These are phyloP conservation scores for Zootoca vivipara DNA, from an alignment of 2,113 vertebrate genomes.

Conservation along the genomic window DNA sequence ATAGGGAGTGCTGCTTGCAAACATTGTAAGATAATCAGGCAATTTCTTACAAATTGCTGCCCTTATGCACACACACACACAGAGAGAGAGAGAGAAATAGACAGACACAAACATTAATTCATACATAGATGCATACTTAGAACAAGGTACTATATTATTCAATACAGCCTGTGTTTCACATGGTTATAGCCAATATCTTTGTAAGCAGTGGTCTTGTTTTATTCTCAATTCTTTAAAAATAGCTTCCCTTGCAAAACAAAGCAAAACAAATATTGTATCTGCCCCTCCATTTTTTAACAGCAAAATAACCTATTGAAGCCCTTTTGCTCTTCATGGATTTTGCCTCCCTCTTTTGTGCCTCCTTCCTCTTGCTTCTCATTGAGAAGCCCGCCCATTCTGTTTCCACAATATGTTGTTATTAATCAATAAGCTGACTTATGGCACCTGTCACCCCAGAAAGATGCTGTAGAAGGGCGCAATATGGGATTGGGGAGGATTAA, in stretches of 20 bases:
- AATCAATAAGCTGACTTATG: conserved; percentile 43
- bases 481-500: conserved; percentile 37
- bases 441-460: conserved; percentile 35
- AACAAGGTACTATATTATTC: background rate
- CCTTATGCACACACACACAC: background rate
- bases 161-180: conserved; percentile 2
- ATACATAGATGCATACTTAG: too few species aligned
- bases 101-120: too few species aligned
- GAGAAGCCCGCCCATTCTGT: conserved; percentile 20
- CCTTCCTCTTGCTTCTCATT: conserved; percentile 7
- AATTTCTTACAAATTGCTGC: conserved; percentile 26
- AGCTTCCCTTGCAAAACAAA: conserved; percentile 5
- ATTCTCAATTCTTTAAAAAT: conserved; percentile 9
- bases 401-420: conserved; percentile 34
- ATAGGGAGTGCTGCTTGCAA: rapidly evolving
- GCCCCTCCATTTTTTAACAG: background rate
- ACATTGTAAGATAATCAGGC: conserved; percentile 24
- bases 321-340: conserved; percentile 33
- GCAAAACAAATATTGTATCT: background rate
- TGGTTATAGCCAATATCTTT: conserved; percentile 9
- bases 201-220: conserved; percentile 4
- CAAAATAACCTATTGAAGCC: conserved; percentile 31
- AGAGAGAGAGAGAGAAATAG: background rate
- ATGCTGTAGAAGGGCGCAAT: background rate
- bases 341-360: background rate